Evolutionary conservation across 2,113 vertebrate species (phyloP).

Genomic region (Apodemus speciosus): DNA sequence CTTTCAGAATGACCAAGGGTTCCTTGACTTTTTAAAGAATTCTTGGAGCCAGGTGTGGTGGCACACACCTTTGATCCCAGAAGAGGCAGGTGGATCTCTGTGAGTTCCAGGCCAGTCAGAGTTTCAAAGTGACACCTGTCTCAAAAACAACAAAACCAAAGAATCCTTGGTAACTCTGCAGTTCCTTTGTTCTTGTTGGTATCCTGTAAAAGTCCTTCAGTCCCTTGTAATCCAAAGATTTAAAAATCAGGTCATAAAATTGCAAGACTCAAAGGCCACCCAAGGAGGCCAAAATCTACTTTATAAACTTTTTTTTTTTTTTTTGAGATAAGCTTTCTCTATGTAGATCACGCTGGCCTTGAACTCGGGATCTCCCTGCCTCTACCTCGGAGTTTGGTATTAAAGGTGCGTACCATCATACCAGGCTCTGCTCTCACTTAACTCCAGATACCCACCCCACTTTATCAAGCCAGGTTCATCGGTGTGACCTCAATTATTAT

Average conservation of each 20-base stretch:
- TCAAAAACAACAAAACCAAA: not conserved
- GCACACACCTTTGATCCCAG: not conserved
- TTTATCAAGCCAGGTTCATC: not conserved
- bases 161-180: not conserved
- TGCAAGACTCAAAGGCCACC: not conserved
- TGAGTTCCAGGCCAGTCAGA: not conserved
- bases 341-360: too few species aligned
- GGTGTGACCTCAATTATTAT: rapidly evolving
- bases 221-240: conserved; percentile 44
- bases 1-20: not conserved
- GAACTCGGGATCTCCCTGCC: not conserved
- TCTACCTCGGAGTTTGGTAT: not conserved
- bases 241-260: conserved; percentile 55
- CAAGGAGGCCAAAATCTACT: not conserved
- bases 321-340: not conserved
- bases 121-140: not conserved
- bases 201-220: not conserved
- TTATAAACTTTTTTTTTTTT: too few species aligned
- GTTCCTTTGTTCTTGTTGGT: not conserved
- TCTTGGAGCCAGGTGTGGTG: not conserved
- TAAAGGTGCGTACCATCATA: not conserved
- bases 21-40: not conserved
- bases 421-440: not conserved
- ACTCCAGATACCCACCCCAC: not conserved
- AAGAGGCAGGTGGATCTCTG: not conserved